Evolutionary conservation across 2,113 vertebrate genomes (phyloP).

Genomic region (Prunella fulvescens): DNA sequence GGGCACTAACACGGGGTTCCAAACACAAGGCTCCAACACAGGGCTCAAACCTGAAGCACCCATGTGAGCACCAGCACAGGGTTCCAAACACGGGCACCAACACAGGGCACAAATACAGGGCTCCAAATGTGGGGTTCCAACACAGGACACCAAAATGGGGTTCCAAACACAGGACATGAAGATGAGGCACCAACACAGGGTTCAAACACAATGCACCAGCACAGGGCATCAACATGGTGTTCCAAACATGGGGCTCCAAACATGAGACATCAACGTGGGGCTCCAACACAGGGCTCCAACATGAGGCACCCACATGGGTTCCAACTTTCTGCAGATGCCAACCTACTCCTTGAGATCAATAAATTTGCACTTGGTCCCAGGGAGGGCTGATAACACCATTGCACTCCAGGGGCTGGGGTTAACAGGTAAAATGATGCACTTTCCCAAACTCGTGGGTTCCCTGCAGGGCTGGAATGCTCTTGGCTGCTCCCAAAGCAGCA

Average conservation of each 20-base stretch:
- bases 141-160: background rate
- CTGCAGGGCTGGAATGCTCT: background rate
- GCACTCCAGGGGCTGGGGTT: background rate
- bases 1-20: background rate
- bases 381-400: fast-evolving
- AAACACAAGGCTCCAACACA: background rate
- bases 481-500: background rate
- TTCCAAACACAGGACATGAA: background rate
- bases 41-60: background rate
- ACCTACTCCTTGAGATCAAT: fast-evolving
- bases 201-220: background rate
- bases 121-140: background rate
- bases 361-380: background rate
- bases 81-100: no score
- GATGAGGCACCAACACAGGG: background rate
- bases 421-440: background rate
- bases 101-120: no score
- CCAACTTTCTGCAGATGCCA: background rate
- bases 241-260: background rate
- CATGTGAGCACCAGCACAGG: no score
- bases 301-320: background rate
- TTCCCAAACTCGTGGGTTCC: fast-evolving
- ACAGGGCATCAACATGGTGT: background rate
- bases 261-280: fast-evolving
- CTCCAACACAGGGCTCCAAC: background rate